Evolutionary conservation across 2,797 vertebrate genomes (phyloP), one percentile per base, ranked within the genome.

Genomic region (Anguilla anguilla): DNA sequence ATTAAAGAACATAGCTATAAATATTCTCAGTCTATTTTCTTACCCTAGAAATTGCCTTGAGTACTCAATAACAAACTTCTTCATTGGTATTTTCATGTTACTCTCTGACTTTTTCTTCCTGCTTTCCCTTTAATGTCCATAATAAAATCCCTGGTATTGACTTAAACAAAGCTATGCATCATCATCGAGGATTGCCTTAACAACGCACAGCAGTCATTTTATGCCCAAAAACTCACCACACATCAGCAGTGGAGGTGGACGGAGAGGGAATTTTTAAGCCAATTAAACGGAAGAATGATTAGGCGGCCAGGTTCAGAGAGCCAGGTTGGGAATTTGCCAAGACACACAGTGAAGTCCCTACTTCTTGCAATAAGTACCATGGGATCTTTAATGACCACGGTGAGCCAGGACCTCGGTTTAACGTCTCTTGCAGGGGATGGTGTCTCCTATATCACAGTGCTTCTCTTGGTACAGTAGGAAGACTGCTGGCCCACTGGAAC

Each of bases 1-100:
- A 88, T 55, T 43, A 77, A 85, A 64, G n/a, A 25, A 83, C 51
- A n/a, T 67, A 49, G 55, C 13, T 79, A 81, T 85, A 84, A 69
- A 85, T 88, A 85, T 77, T 87, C 86, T 46, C 35, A 69, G 10
- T 74, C 83, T 85, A 49, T 25, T 83, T 43, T 88, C 79, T 85
- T 35, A 84, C 67, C 83, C 57, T 61, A 25, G n/a, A 64, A 79
- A 25, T n/a, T 11, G 5, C 64, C 46, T 77, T 39, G 1, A 81
- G 77, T 25, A 46, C 77, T 46, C 77, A 13, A 35, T 25, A 31
- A 72, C 28, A 28, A 28, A 72, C 35, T 6, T 43, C 6, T 43
- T 46, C 17, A 35, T 77, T 64, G 3, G 31, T 77, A 77, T 77
- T 77, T 39, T 31, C 67, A n/a, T 69, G 67, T 69, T 31, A 31